A percentile compares a stretch with the other conserved stretches of the same genome.
Evolutionary conservation across 2,797 vertebrate species (phyloP).

Genomic region (Chelonia mydas): DNA sequence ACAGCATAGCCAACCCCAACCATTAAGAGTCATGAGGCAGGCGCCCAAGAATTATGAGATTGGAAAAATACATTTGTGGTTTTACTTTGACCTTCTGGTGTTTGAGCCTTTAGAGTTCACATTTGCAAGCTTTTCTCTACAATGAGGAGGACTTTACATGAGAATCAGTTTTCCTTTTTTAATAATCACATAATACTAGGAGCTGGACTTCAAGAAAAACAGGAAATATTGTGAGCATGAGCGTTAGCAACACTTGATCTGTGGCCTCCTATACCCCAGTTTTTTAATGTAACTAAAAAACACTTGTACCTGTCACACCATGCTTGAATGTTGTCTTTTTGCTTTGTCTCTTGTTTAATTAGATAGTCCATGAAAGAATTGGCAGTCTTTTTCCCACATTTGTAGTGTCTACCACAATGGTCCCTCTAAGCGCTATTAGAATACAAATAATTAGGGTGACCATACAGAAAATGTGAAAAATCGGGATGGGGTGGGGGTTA

Average conservation of each 20-base stretch:
- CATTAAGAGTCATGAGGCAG: neutral
- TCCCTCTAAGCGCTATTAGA: neutral
- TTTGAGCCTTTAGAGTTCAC: neutral
- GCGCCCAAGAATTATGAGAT: neutral
- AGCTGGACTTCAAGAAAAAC: constrained; percentile 23
- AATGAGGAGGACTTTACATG: neutral
- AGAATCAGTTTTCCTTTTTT: constrained; percentile 8
- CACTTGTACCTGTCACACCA: neutral
- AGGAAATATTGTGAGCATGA: neutral
- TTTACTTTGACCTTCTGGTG: neutral
- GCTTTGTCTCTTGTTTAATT: too few species aligned
- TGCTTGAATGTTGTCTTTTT: neutral
- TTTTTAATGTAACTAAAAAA: neutral
- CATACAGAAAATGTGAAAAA: too few species aligned
- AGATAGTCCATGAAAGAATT: too few species aligned
- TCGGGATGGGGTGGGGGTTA: too few species aligned
- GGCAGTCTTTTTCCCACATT: too few species aligned
- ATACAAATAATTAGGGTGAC: neutral
- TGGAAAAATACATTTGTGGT: neutral
- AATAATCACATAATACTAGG: neutral
- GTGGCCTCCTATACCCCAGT: neutral
- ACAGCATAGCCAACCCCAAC: neutral
- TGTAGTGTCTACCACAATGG: neutral
- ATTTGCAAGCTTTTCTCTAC: neutral
- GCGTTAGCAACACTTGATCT: neutral